phyloP scores from a whole-genome alignment of 2,113 vertebrate genomes.

The Syngnathus typhle region DNA sequence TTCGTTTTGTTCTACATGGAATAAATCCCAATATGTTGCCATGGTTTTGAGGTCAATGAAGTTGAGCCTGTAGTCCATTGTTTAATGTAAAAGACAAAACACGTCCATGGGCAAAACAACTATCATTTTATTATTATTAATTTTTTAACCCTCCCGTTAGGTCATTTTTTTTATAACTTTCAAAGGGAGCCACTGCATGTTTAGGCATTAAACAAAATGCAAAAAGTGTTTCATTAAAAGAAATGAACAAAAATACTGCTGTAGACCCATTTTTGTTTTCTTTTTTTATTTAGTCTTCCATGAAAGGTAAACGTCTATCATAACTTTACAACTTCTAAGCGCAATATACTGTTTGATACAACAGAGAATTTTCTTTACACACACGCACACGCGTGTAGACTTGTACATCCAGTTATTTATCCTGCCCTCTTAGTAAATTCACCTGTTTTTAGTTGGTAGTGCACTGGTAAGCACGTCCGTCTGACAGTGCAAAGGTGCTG shows the following conservation, averaged over 20 bases:
- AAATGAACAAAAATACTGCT: not conserved
- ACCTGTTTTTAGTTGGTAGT: constrained; percentile 24
- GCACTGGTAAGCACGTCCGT: too few relatives aligned
- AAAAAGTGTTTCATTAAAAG: not conserved
- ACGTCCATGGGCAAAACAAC: not conserved
- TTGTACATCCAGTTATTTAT: constrained; percentile 65
- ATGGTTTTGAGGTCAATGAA: constrained; percentile 36
- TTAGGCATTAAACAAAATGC: not conserved
- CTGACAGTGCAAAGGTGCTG: too few relatives aligned
- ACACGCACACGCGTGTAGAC: constrained; percentile 47
- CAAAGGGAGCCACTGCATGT: not conserved
- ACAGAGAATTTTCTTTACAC: constrained; percentile 65
- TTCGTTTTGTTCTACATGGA: constrained; percentile 71
- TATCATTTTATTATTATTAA: too few relatives aligned
- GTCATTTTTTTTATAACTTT: not conserved
- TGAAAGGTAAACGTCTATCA: constrained; percentile 72
- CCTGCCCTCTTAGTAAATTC: constrained; percentile 60
- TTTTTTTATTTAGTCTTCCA: constrained; percentile 71
- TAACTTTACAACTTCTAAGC: constrained; percentile 65
- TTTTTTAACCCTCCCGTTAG: not conserved
- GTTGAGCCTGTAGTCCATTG: constrained; percentile 28
- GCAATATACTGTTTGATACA: constrained; percentile 62
- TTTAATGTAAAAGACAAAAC: constrained; percentile 33
- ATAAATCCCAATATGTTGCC: constrained; percentile 58
- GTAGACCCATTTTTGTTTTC: not conserved